Evolutionary conservation across 2,888 invertebrate genomes (phyloP).

Genomic region (Ophonus ardosiacus): DNA sequence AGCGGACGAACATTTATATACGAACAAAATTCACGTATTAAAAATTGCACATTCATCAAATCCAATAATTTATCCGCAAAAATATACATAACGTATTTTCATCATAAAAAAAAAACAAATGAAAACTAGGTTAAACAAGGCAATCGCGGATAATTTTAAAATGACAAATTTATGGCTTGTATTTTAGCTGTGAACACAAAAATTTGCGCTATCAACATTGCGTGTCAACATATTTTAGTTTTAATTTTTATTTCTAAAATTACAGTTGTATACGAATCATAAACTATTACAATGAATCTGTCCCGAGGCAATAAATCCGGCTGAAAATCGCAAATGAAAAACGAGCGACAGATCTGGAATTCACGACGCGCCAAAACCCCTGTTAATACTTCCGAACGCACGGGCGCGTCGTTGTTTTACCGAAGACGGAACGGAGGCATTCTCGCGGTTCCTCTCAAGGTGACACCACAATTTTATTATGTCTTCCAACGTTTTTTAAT

Average conservation of each 20-base stretch:
- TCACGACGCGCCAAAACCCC: constrained; percentile 57
- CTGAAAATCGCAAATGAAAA: constrained; percentile 61
- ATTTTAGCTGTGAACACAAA: constrained; percentile 59
- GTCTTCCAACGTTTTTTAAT: constrained; percentile 5
- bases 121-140: constrained; percentile 63
- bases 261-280: constrained; percentile 64
- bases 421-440: background rate
- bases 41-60: constrained; percentile 59
- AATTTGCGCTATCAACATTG: constrained; percentile 58
- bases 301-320: constrained; percentile 55
- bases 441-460: background rate
- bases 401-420: constrained; percentile 7
- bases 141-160: constrained; percentile 64
- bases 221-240: constrained; percentile 63
- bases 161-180: constrained; percentile 63
- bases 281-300: constrained; percentile 63
- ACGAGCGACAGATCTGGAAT: constrained; percentile 57
- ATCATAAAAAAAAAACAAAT: constrained; percentile 55
- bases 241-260: constrained; percentile 64
- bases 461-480: constrained; percentile 1
- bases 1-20: background rate
- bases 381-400: constrained; percentile 57
- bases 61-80: constrained; percentile 62
- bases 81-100: constrained; percentile 60
- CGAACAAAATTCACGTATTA: constrained; percentile 57